Percentiles rank a stretch among this genome's conserved stretches.
Conservation (phyloP, 2,113 vertebrate genomes). For the Hypanus sabinus region DNA sequence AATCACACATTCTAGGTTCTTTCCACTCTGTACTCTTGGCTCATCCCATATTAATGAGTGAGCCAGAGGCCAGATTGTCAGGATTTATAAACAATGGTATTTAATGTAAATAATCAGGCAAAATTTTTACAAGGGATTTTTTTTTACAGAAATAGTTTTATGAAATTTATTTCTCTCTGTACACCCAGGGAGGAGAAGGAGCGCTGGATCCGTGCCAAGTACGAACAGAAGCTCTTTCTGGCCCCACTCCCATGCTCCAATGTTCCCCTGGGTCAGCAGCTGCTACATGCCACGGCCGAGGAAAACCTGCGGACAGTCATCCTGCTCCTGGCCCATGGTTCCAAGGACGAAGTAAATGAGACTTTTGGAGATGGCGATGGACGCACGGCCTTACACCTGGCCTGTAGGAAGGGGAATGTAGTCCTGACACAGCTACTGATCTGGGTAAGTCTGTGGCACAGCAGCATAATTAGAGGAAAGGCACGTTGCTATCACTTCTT, state of each 20-base stretch:
- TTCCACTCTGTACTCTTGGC: no score
- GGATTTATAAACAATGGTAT: neutral
- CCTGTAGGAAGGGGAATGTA: slow-evolving; percentile 80
- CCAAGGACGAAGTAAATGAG: slow-evolving; percentile 86
- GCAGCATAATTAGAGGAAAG: neutral
- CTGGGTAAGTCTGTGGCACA: slow-evolving; percentile 66
- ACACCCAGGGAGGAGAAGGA: slow-evolving; percentile 85
- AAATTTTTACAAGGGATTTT: slow-evolving; percentile 19
- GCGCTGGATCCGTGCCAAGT: slow-evolving; percentile 93
- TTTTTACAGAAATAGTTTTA: slow-evolving; percentile 33
- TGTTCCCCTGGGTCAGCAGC: slow-evolving; percentile 78
- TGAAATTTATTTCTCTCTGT: slow-evolving; percentile 6
- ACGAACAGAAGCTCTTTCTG: slow-evolving; percentile 90
- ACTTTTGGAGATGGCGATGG: slow-evolving; percentile 85
- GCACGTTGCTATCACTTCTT: neutral
- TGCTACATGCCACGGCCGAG: slow-evolving; percentile 76
- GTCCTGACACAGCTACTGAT: slow-evolving; percentile 85
- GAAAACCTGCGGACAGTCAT: slow-evolving; percentile 80
- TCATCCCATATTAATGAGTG: no score
- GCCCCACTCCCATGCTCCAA: slow-evolving; percentile 67
- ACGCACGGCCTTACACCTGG: slow-evolving; percentile 83
- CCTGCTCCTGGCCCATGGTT: slow-evolving; percentile 81
- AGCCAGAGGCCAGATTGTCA: no score
- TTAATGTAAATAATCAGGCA: neutral
- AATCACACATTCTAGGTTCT: no score